Evolutionary conservation across 1,140 invertebrate species (phyloP), one percentile per base, ranked within the genome.

Genomic region (Brachionus calyciflorus): DNA sequence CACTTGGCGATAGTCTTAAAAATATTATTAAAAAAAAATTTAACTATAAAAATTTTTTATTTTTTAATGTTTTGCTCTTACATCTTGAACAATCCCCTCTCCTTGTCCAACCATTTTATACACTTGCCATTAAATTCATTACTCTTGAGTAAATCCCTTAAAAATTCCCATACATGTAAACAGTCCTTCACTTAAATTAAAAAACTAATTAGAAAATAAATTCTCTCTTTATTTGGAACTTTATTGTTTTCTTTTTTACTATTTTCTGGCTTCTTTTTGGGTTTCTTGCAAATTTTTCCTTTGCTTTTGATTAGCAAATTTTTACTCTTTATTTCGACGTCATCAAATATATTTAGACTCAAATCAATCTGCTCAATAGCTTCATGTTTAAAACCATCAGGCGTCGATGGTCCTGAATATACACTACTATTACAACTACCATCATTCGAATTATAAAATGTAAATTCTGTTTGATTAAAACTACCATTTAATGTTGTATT

Each of bases 231-330:
- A 44, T 41, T 44, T 6, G 7, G 19, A 46, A 30, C 44, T 12
- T 2, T n/a, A n/a, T n/a, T n/a, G n/a, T n/a, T n/a, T n/a, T 46
- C 26, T 37, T 5, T 26, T 26, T 19, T 65, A 65, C 60, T 65
- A 65, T 65, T 65, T 65, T 65, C 60, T 28, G 60, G 60, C 60
- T 65, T 65, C 40, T 65, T 65, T 21, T 65, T 65, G 41, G 60
- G 37, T 24, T 65, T 65, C 28, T 41, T 65, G 14, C 1, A 3
- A 0, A 37, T 19, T 19, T 65, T 26, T 44, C 9, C 14, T 14
- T 44, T 65, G 10, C 21, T 12, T 21, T 37, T 17, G 10, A 44
- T 65, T 3, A 65, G 26, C 55, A 60, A 21, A 40, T 0, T 17
- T 30, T 60, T 33, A 14, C 26, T 9, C 33, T 17, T 19, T 33